Percentiles rank a stretch among this genome's conserved stretches.
Evolutionary conservation across 2,797 vertebrate species (phyloP).

Genomic region (Lepidocolaptes lacrymiger): DNA sequence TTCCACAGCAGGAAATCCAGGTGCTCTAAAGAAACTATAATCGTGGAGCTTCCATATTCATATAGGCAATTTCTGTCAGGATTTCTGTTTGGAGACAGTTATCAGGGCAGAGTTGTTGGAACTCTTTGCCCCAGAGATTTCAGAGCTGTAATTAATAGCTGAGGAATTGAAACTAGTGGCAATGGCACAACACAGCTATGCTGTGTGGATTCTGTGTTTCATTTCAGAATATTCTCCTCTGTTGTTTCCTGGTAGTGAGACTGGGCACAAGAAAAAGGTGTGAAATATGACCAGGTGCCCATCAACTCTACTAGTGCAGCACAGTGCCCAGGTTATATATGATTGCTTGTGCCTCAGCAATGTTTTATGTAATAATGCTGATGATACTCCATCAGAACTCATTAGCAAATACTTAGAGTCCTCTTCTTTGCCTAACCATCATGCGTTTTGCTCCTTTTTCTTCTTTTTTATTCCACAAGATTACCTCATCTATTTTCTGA

Average conservation of each 20-base stretch:
- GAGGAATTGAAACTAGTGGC: neutral
- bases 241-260: neutral
- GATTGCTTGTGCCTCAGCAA: neutral
- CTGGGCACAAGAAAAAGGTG: neutral
- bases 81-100: neutral
- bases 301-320: rapidly evolving
- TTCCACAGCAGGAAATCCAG: neutral
- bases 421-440: neutral
- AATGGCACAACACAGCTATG: neutral
- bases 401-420: neutral
- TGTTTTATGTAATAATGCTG: neutral
- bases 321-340: neutral
- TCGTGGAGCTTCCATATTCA: neutral
- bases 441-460: neutral
- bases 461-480: neutral
- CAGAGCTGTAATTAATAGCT: neutral
- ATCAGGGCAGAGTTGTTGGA: neutral
- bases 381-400: neutral
- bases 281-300: neutral
- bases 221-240: neutral
- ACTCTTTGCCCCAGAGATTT: neutral
- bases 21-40: neutral
- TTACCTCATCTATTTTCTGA: neutral
- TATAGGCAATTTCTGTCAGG: neutral
- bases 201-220: neutral